Evolutionary conservation across 2,113 vertebrate genomes (phyloP).

Genomic region (Tachysurus fulvidraco): DNA sequence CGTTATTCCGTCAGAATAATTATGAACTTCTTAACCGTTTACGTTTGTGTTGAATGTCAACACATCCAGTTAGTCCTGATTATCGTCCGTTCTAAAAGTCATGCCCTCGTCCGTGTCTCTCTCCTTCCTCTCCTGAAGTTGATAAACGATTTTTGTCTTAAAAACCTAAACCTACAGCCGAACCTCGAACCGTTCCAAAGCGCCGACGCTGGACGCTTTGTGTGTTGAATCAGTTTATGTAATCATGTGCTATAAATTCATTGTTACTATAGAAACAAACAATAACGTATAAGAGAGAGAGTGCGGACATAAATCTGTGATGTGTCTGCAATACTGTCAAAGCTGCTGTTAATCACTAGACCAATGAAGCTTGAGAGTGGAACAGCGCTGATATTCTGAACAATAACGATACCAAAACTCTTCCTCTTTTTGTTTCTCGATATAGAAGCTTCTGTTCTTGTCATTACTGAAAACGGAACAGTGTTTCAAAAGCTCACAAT

Average conservation of each 20-base stretch:
- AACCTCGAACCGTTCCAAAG: neutral
- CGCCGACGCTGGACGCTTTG: neutral
- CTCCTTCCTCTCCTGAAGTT: neutral
- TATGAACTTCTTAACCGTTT: neutral
- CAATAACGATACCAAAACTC: neutral
- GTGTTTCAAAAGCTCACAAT: neutral
- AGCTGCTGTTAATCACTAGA: neutral
- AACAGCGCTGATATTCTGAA: neutral
- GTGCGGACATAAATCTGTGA: neutral
- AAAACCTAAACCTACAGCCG: neutral
- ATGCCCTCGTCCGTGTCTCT: neutral
- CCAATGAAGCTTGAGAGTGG: neutral
- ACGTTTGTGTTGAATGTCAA: neutral
- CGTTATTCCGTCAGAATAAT: too few relatives aligned
- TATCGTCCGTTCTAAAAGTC: neutral
- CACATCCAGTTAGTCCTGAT: neutral
- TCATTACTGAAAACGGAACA: neutral
- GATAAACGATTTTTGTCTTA: neutral
- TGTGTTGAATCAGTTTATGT: neutral
- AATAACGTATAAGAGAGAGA: too few relatives aligned
- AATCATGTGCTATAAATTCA: neutral
- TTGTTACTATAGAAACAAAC: neutral
- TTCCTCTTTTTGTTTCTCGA: neutral
- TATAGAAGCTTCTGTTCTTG: neutral
- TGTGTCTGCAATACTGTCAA: neutral